phyloP scores from a whole-genome alignment of 2,888 invertebrate species.

The Ametastegia equiseti region DNA sequence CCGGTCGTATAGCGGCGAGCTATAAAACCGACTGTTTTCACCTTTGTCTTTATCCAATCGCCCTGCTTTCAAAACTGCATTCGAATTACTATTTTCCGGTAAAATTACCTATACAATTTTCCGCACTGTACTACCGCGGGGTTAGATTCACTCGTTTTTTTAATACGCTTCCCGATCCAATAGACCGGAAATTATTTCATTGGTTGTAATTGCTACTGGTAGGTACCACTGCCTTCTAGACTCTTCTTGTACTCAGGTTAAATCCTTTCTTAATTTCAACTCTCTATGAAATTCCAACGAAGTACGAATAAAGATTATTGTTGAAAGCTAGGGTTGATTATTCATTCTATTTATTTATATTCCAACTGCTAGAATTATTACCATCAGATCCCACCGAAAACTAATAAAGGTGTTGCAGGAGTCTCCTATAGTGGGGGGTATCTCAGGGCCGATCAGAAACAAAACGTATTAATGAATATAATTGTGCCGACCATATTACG shows the following conservation, averaged over 20 bases:
- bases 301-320: too few relatives aligned
- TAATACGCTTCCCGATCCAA: neutral
- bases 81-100: neutral
- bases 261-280: neutral
- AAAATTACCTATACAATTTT: neutral
- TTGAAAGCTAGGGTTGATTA: too few relatives aligned
- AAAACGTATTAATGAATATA: too few relatives aligned
- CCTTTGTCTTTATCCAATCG: neutral
- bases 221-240: neutral
- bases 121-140: too few relatives aligned
- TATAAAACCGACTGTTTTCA: constrained; percentile 5
- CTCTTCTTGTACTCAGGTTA: neutral
- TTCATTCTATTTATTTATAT: too few relatives aligned
- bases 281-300: neutral
- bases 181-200: neutral
- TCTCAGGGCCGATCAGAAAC: too few relatives aligned
- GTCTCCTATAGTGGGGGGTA: too few relatives aligned
- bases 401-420: too few relatives aligned
- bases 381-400: too few relatives aligned
- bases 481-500: too few relatives aligned
- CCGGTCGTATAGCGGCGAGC: neutral
- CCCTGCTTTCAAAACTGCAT: neutral
- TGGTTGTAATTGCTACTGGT: neutral
- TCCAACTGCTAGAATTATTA: too few relatives aligned
- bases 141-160: neutral